Base-by-base conservation (phyloP, 2,797 vertebrate species). In the Adelosebastes latens region DNA sequence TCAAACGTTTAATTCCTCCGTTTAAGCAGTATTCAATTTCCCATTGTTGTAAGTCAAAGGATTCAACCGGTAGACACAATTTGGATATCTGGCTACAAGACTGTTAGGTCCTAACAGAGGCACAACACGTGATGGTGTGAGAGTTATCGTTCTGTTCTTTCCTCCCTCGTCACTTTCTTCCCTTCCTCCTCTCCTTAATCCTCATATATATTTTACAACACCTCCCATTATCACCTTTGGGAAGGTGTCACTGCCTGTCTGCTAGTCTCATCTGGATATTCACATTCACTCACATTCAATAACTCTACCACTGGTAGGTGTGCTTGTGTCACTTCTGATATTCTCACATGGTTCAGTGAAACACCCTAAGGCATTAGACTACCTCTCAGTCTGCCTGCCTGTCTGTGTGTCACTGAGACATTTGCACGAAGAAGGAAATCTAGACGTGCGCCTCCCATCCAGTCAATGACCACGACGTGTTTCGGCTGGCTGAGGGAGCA, bases 321-420 rank as follows among this genome's bases (percentile, higher is more conserved):
- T 49, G 66, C 76, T 59, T 18, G 56, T 79, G 79, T 77, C 77
- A 72, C 71, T 65, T 76, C 14, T 68, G 75, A 83, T 75, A 18
- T 32, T 68, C 69, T 83, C 75, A 25, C 63, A 39, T 27, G 18
- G 61, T 39, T 76, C 31, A 13, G 13, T 66, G 39, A 49, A 67
- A 58, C n/a, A 69, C 36, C 59, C 65, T 22, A 22, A 65, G 72
- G 75, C 78, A 42, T 78, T 24, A 18, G 25, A 39, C 32, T 42
- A 2, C 24, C n/a, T 27, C 66, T 75, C 53, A 24, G 73, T 16
- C 31, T 5, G 59, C 25, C 60, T 32, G 63, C 49, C 64, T 39
- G 75, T 42, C 46, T 32, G 56, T 34, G 13, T 27, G 60, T 9
- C 59, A 59, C 61, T 34, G 39, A 22, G 36, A 72, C 29, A 32